A percentile compares a stretch with the other conserved stretches of the same genome.
phyloP scores from a whole-genome alignment of 1,140 invertebrate species.

The Antheraea pernyi region DNA sequence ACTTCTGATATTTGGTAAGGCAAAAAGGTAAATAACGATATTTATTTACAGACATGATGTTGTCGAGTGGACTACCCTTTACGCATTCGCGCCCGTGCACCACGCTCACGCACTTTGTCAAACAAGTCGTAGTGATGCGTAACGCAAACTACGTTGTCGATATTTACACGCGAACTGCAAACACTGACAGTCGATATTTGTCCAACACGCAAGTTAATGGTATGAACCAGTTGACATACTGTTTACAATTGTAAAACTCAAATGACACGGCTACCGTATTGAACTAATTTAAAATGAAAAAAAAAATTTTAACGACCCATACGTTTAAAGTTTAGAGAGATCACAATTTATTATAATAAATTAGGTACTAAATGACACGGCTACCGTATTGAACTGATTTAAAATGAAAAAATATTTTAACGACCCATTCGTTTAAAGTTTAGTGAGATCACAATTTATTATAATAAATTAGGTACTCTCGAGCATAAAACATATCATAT shows the following conservation, averaged over 20 bases:
- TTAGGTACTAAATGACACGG: no score
- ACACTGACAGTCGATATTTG: conserved; percentile 72
- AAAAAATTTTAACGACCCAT: conserved; percentile 20
- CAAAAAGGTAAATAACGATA: conserved; percentile 67
- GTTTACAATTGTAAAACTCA: conserved; percentile 60
- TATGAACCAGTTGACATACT: conserved; percentile 49
- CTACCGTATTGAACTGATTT: conserved; percentile 62
- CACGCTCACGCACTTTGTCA: conserved; percentile 46
- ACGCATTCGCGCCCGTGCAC: conserved; percentile 51
- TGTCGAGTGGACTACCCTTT: conserved; percentile 71
- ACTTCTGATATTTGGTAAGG: conserved; percentile 61
- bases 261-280: conserved; percentile 64
- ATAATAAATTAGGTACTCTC: conserved; percentile 23
- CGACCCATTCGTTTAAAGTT: conserved; percentile 17
- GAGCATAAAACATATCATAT: conserved; percentile 21
- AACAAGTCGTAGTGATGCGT: conserved; percentile 76
- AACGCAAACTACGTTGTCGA: conserved; percentile 75
- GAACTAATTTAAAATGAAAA: conserved; percentile 33
- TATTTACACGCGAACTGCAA: conserved; percentile 70
- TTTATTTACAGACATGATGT: conserved; percentile 61
- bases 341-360: conserved; percentile 22
- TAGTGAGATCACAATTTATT: conserved; percentile 20
- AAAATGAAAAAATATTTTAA: conserved; percentile 18
- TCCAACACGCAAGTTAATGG: conserved; percentile 68
- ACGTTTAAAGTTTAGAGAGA: conserved; percentile 21